Evolutionary conservation across 2,113 vertebrate genomes (phyloP).

Genomic region (Romanogobio albipinnatus): DNA sequence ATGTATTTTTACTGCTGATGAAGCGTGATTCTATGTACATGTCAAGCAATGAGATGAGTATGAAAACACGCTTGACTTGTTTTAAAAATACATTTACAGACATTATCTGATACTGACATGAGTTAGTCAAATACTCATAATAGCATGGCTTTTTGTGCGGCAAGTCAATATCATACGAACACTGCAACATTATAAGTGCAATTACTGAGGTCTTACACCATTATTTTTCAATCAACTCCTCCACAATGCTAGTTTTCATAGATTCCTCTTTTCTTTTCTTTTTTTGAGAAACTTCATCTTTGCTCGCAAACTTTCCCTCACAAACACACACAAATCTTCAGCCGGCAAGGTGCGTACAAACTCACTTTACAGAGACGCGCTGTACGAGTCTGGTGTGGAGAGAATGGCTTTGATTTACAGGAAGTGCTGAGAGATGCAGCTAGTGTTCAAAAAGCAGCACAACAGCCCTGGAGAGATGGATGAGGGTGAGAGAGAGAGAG

Average conservation of each 20-base stretch:
- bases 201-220: not conserved
- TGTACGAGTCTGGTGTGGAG: not conserved
- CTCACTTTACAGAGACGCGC: constrained; percentile 37
- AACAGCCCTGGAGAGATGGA: constrained; percentile 51
- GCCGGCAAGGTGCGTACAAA: constrained; percentile 23
- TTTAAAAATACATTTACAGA: not conserved
- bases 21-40: not conserved
- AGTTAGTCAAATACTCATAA: not conserved
- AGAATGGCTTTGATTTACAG: constrained; percentile 40
- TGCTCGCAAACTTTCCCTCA: not conserved
- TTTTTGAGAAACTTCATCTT: constrained; percentile 21
- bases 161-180: not conserved
- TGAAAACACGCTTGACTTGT: not conserved
- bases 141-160: not conserved
- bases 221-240: not conserved
- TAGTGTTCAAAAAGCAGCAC: constrained; percentile 32
- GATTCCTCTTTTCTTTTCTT: not conserved
- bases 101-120: not conserved
- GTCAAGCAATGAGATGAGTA: not conserved
- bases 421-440: constrained; percentile 38
- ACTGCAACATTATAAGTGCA: not conserved
- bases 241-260: constrained; percentile 18
- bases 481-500: constrained; percentile 7
- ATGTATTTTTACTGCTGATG: not conserved
- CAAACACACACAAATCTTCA: constrained; percentile 34